Evolutionary conservation across 1,140 invertebrate species (phyloP).

Genomic region (Ylistrum balloti): DNA sequence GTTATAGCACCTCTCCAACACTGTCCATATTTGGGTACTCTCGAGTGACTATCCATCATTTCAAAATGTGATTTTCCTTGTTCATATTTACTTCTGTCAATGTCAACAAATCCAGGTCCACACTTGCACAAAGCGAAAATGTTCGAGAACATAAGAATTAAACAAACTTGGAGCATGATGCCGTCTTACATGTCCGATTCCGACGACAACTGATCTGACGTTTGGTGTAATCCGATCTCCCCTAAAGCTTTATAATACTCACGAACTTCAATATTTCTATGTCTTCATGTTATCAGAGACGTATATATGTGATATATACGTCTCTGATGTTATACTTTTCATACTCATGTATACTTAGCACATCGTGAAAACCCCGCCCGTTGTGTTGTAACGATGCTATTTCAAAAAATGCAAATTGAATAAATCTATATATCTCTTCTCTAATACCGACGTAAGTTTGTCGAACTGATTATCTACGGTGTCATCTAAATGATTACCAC

Average conservation of each 20-base stretch:
- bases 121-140: background rate
- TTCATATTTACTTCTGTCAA: slow-evolving; percentile 63
- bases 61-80: slow-evolving; percentile 76
- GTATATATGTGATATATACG: too few relatives aligned
- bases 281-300: too few relatives aligned
- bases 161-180: background rate
- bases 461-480: too few relatives aligned
- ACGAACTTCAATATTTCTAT: too few relatives aligned
- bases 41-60: slow-evolving; percentile 70
- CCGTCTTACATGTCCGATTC: background rate
- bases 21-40: slow-evolving; percentile 84
- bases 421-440: too few relatives aligned
- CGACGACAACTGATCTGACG: background rate
- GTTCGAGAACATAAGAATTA: background rate
- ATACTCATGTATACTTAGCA: too few relatives aligned
- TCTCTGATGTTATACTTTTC: too few relatives aligned
- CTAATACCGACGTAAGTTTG: too few relatives aligned
- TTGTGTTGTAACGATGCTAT: too few relatives aligned
- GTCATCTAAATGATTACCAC: too few relatives aligned
- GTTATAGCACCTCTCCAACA: slow-evolving; percentile 87
- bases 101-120: slow-evolving; percentile 31
- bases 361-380: background rate
- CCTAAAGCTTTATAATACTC: too few relatives aligned
- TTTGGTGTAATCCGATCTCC: too few relatives aligned
- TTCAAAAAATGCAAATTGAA: background rate